Evolutionary conservation across 2,888 invertebrate genomes (phyloP), one percentile per base, ranked within the genome.

Genomic region (Crioceris asparagi): DNA sequence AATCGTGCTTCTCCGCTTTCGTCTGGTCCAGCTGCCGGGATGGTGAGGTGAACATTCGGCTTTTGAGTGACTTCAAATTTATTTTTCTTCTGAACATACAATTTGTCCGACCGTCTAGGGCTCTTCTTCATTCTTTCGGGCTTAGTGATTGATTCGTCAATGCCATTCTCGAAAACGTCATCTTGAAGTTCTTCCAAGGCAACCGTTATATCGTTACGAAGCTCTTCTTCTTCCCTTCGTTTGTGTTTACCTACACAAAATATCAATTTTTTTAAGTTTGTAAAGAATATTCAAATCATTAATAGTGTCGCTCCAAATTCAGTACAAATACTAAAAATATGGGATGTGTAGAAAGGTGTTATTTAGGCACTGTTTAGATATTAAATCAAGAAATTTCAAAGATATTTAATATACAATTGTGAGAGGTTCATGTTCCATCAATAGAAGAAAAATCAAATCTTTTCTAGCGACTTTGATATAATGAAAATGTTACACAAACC

Each of bases 111-210:
- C 37, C 57, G 56, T 33, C 59, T 52, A 4, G 62, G 63, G 45
- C 60, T 61, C 40, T 57, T 59, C 35, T 48, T 59, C 35, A 56
- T 49, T 47, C 55, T 59, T 18, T 60, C 60, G 2, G 47, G 34
- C 36, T 45, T 49, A 15, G 51, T 46, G 16, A 46, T 46, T 16
- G 42, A 42, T 29, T 50, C 49, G 32, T 61, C 61, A 15, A 51
- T 43, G 19, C 52, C 54, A 40, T 57, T 61, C 41, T 65, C 65
- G 42, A 65, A 66, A 40, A 66, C 65, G 53, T 66, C 66, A 53
- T 66, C 65, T 50, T 66, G 66, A 38, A 66, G 52, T 40, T 65
- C 66, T 40, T 65, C 65, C 46, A 66, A 52, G 12, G 65, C 63
- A 19, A 62, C 50, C 2, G 61, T 60, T 39, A 66, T 59, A 29